phyloP scores from a whole-genome alignment of 2,797 vertebrate species.

The Crotalus adamanteus region DNA sequence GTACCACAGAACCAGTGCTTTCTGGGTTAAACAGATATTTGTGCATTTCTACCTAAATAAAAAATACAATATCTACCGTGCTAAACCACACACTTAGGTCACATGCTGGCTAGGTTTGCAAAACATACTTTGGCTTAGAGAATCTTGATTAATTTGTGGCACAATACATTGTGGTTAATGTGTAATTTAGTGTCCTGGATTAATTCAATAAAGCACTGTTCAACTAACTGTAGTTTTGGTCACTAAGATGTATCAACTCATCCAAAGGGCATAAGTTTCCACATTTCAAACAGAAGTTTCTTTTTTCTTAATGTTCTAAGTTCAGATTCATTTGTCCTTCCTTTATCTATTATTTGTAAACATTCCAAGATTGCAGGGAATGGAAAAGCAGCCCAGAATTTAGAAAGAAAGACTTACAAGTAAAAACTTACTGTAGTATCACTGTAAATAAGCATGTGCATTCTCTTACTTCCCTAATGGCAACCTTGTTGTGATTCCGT shows the following conservation, averaged over 20 bases:
- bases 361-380: background rate
- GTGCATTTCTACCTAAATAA: background rate
- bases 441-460: too few relatives aligned
- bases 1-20: background rate
- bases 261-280: background rate
- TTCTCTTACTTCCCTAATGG: background rate
- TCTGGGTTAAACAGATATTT: background rate
- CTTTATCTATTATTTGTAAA: background rate
- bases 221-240: background rate
- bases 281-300: background rate
- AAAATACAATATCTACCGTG: too few relatives aligned
- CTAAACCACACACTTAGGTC: too few relatives aligned
- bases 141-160: too few relatives aligned
- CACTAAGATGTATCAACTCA: background rate
- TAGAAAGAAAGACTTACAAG: background rate
- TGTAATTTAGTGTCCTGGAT: too few relatives aligned
- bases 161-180: too few relatives aligned
- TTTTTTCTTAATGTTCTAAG: background rate
- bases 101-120: too few relatives aligned
- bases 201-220: too few relatives aligned
- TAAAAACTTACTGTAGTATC: background rate
- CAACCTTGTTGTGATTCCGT: too few relatives aligned
- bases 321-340: background rate
- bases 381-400: background rate
- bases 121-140: too few relatives aligned